Conservation (phyloP, 1,140 invertebrate species). For the Hylaeus anthracinus region DNA sequence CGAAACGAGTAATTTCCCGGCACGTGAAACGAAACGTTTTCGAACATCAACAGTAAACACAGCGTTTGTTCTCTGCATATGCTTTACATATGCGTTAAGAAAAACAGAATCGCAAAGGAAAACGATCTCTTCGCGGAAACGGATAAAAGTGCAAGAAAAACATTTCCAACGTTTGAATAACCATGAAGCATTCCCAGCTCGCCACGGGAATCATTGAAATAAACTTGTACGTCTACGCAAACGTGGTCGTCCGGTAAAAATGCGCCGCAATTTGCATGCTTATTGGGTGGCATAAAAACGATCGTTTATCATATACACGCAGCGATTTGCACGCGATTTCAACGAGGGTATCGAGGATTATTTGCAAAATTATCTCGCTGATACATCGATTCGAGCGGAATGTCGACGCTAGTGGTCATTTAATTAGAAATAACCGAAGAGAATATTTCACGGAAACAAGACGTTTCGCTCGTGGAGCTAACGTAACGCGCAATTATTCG, state of each 20-base stretch:
- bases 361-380: background rate
- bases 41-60: no score
- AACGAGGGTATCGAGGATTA: background rate
- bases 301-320: background rate
- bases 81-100: background rate
- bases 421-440: background rate
- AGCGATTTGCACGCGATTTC: background rate
- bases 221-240: background rate
- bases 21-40: no score
- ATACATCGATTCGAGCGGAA: background rate
- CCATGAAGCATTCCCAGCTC: conserved; percentile 1
- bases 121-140: background rate
- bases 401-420: no score
- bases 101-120: background rate
- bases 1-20: no score
- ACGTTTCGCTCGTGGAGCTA: background rate
- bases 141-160: background rate
- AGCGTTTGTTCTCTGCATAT: no score
- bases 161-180: conserved; percentile 8
- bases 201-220: background rate
- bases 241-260: background rate
- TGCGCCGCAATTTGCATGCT: conserved; percentile 1
- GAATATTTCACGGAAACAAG: background rate
- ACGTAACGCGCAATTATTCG: background rate
- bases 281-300: background rate